These are phyloP conservation scores for Rhagoletis zephyria DNA, from an alignment of 1,140 invertebrate species.

Conservation along the genomic window DNA sequence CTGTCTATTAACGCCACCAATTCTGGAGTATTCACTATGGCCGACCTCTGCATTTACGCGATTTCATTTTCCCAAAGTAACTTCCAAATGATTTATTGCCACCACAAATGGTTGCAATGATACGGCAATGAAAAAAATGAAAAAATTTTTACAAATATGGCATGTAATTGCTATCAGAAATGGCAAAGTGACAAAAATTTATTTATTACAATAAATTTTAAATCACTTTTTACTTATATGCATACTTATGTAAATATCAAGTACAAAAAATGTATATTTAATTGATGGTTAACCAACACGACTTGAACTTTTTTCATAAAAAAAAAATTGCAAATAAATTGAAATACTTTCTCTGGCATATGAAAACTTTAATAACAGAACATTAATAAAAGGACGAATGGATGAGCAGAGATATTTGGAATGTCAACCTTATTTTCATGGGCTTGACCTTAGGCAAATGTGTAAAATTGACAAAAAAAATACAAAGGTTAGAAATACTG, in stretches of 20 bases:
- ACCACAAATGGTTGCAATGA: not conserved
- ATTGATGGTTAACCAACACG: not conserved
- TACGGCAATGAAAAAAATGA: not conserved
- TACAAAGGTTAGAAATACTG: no score
- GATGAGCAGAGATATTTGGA: no score
- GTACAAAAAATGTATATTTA: not conserved
- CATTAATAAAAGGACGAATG: no score
- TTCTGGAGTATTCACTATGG: no score
- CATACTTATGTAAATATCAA: not conserved
- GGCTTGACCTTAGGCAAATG: no score
- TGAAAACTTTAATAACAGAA: no score
- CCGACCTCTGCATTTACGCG: no score
- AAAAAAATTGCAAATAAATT: no score
- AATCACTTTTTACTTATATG: not conserved
- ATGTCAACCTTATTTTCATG: no score
- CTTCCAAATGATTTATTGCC: slow-evolving; percentile 1
- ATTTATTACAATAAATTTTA: not conserved
- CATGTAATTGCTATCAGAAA: not conserved
- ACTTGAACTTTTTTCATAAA: not conserved
- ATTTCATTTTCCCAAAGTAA: not conserved
- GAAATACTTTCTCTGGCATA: no score
- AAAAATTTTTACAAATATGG: not conserved
- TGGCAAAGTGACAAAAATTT: not conserved
- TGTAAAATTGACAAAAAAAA: no score
- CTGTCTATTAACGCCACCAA: no score